phyloP scores from a whole-genome alignment of 2,113 vertebrate species.

The Sula dactylatra region DNA sequence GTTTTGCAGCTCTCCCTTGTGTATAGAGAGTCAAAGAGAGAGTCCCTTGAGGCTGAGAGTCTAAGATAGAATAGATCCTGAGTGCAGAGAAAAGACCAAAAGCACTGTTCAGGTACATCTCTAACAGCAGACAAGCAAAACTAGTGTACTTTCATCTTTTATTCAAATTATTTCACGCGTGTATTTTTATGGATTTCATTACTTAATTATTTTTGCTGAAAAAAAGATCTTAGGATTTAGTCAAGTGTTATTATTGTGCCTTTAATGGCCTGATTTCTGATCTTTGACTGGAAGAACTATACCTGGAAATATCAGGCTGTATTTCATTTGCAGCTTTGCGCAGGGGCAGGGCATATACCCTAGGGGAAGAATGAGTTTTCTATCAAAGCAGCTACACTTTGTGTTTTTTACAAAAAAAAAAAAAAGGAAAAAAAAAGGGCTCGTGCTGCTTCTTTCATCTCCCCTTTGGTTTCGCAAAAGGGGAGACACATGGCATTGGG shows the following conservation, averaged over 20 bases:
- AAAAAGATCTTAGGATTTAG: not conserved
- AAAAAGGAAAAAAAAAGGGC: not conserved
- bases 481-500: no score
- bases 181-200: not conserved
- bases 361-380: not conserved
- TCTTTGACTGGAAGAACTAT: not conserved
- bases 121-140: not conserved
- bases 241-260: not conserved
- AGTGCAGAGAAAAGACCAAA: not conserved
- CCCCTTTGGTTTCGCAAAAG: not conserved
- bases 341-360: not conserved
- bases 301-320: not conserved
- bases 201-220: not conserved
- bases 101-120: not conserved
- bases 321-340: not conserved
- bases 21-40: not conserved
- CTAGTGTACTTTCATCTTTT: rapidly evolving
- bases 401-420: not conserved
- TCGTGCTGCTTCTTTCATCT: not conserved
- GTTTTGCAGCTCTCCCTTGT: not conserved
- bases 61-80: not conserved
- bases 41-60: not conserved
- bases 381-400: not conserved
- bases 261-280: not conserved
- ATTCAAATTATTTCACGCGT: not conserved